Evolutionary conservation across 2,113 vertebrate genomes (phyloP), one percentile per base, ranked within the genome.

Genomic region (Sinocyclocheilus maitianheensis): DNA sequence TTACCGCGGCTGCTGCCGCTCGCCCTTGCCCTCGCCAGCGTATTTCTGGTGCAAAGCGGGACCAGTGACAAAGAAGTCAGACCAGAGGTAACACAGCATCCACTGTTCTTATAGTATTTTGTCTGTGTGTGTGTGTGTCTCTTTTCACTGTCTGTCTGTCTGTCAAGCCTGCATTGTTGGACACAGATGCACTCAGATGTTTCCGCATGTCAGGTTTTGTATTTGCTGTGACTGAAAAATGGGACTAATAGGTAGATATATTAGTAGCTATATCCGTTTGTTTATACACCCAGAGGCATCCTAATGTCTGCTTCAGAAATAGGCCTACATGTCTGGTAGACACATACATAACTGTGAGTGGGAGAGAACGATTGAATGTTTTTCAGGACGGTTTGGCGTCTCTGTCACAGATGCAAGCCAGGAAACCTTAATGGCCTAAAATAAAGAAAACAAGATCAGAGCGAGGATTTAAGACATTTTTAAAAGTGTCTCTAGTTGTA

Each of bases 51-150:
- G 22, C 89, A 90, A 24, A 88, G 90, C n/a, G 89, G 87, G 87
- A 93, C 92, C 81, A 77, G 90, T 71, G 93, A 94, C 62, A 87
- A 92, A 78, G 89, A 94, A 34, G 83, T 95, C 20, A 86, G 91
- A 92, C 90, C 95, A 1, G 94, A 95, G 94, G 95, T 95, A 86
- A 93, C 3, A 76, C 12, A 51, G 46, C 46, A 48, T 48, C 43
- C 9, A 10, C 43, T 46, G 43, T 46, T 46, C 43, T 46, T 46
- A 10, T 3, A 10, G 43, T 46, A 46, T 46, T 46, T 8, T 34
- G 13, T 51, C 22, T n/a, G 72, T 26, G 13, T 62, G 22, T 67
- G 62, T 82, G 13, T 10, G 30, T 34, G 30, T 34, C 2, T 34
- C 30, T 30, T 30, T 2, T 30, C 30, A 30, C 30, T 2, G 30